Percentiles rank a stretch among this genome's conserved stretches.
These are phyloP conservation scores for Thripadectes ignobilis DNA, from an alignment of 2,797 vertebrate species.

Conservation along the genomic window DNA sequence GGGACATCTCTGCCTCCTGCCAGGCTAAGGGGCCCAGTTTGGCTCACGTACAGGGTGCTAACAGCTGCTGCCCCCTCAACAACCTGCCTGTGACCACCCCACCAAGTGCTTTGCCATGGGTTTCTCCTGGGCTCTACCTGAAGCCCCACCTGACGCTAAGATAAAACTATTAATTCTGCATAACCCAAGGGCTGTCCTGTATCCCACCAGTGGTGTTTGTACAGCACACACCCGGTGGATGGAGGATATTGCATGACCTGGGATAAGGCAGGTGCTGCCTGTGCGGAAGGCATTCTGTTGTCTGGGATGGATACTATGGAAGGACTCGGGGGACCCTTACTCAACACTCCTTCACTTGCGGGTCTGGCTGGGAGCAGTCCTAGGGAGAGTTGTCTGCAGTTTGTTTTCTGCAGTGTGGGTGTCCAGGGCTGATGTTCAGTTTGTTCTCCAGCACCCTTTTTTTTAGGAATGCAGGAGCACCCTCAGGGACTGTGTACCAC, in stretches of 20 bases:
- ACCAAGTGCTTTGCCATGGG: rapidly evolving
- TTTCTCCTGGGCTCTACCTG: not conserved
- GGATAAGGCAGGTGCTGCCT: not conserved
- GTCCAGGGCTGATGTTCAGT: not conserved
- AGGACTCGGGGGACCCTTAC: not conserved
- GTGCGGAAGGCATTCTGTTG: not conserved
- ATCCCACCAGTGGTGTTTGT: not conserved
- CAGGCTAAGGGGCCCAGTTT: not conserved
- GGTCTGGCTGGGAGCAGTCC: not conserved
- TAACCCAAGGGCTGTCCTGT: not conserved
- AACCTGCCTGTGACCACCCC: not conserved
- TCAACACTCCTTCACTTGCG: not conserved
- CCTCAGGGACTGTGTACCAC: not conserved
- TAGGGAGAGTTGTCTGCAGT: not conserved
- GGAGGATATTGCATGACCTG: not conserved
- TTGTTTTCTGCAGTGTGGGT: not conserved
- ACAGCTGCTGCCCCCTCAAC: not conserved
- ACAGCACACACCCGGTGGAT: not conserved
- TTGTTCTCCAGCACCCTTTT: not conserved
- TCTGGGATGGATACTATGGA: not conserved
- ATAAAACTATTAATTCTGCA: not conserved
- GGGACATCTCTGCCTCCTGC: not conserved
- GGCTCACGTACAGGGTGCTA: not conserved
- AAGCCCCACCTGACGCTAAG: not conserved
- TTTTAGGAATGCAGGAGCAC: not conserved